phyloP scores from a whole-genome alignment of 1,140 invertebrate species.

The Drosophila paulistorum region DNA sequence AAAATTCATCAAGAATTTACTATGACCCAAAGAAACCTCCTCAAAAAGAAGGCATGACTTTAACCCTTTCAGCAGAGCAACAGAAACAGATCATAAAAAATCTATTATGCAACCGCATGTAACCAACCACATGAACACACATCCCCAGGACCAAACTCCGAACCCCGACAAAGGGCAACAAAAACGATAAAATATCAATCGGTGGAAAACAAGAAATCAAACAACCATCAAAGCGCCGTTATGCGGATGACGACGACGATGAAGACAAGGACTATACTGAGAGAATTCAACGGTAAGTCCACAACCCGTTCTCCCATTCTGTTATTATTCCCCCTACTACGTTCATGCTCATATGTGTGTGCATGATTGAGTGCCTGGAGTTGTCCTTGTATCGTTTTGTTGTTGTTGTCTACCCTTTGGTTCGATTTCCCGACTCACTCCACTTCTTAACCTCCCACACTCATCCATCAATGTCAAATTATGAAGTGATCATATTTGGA shows the following conservation, averaged over 20 bases:
- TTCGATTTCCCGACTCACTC: conserved; percentile 46
- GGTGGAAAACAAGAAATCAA: conserved; percentile 79
- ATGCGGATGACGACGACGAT: conserved; percentile 52
- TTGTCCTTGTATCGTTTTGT: conserved; percentile 15
- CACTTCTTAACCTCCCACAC: conserved; percentile 53
- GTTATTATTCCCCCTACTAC: conserved; percentile 9
- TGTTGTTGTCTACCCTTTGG: conserved; percentile 42
- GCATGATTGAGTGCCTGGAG: conserved; percentile 70
- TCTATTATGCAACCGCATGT: conserved; percentile 79
- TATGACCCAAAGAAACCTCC: not conserved
- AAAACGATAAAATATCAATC: conserved; percentile 82
- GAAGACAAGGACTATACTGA: conserved; percentile 26
- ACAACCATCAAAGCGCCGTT: conserved; percentile 82
- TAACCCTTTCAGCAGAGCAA: conserved; percentile 30
- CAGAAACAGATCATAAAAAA: conserved; percentile 79
- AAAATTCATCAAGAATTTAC: not conserved
- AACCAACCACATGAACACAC: conserved; percentile 35
- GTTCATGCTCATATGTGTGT: conserved; percentile 33
- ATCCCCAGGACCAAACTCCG: conserved; percentile 8
- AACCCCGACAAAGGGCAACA: conserved; percentile 26
- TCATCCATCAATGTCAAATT: conserved; percentile 83
- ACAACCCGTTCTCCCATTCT: conserved; percentile 30
- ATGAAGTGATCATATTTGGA: conserved; percentile 83
- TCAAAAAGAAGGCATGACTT: conserved; percentile 7
- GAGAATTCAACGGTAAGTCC: conserved; percentile 31